phyloP scores from a whole-genome alignment of 2,888 invertebrate genomes.

The Scrobipalpa costella region DNA sequence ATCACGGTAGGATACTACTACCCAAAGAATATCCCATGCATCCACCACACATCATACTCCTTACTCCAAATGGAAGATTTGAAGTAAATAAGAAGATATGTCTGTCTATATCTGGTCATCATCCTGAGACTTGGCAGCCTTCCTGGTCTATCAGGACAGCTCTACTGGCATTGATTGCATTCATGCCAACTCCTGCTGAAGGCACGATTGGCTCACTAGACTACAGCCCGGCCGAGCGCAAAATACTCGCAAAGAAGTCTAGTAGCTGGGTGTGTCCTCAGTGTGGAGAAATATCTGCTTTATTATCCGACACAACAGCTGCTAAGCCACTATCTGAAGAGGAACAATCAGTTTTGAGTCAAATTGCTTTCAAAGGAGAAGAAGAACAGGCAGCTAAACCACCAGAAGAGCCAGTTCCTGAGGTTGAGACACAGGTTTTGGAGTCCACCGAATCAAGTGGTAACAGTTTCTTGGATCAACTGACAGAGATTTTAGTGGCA shows the following conservation, averaged over 20 bases:
- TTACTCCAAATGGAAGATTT: conserved; percentile 97
- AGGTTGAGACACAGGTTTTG: conserved; percentile 55
- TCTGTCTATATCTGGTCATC: conserved; percentile 96
- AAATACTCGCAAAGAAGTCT: conserved; percentile 88
- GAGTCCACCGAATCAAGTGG: conserved; percentile 64
- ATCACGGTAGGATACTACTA: conserved; percentile 94
- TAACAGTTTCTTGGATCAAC: conserved; percentile 67
- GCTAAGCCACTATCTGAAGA: conserved; percentile 75
- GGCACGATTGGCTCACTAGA: conserved; percentile 96
- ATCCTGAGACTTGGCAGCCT: conserved; percentile 99
- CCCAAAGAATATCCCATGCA: conserved; percentile 99
- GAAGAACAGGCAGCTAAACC: conserved; percentile 66
- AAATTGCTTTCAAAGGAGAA: conserved; percentile 77
- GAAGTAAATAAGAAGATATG: conserved; percentile 97
- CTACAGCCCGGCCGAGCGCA: conserved; percentile 92
- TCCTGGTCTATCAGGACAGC: conserved; percentile 98
- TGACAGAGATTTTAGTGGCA: conserved; percentile 69
- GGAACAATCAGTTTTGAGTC: conserved; percentile 71
- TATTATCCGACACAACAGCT: conserved; percentile 71
- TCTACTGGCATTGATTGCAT: conserved; percentile 94
- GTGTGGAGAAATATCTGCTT: conserved; percentile 66
- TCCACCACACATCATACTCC: conserved; percentile 95
- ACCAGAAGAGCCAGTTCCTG: conserved; percentile 56
- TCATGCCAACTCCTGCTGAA: conserved; percentile 95
- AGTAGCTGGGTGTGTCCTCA: conserved; percentile 63